Evolutionary conservation across 2,113 vertebrate genomes (phyloP).

Genomic region (Castor canadensis): DNA sequence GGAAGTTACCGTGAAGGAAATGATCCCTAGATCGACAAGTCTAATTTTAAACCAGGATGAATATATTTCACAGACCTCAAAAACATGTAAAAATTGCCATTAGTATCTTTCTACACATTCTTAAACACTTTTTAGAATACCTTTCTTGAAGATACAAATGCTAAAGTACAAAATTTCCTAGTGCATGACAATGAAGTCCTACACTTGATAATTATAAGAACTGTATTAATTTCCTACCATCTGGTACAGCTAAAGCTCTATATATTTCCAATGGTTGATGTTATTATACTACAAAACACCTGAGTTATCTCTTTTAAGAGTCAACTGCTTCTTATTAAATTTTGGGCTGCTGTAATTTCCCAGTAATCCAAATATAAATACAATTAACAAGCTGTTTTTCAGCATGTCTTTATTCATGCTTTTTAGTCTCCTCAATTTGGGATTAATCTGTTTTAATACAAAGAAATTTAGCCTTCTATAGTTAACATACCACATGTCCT

Average conservation of each 20-base stretch:
- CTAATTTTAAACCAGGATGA: constrained; percentile 4
- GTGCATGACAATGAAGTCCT: neutral
- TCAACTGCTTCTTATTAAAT: neutral
- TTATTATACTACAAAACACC: neutral
- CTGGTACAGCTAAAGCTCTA: neutral
- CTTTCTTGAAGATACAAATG: neutral
- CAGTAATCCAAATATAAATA: neutral
- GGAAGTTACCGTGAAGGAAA: neutral
- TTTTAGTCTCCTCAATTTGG: neutral
- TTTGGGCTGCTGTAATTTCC: neutral
- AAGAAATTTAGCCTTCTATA: neutral
- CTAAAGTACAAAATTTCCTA: constrained; percentile 34
- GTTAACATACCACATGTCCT: neutral
- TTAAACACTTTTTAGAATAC: neutral
- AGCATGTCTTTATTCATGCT: neutral
- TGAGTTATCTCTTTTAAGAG: constrained; percentile 19
- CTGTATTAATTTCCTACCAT: neutral
- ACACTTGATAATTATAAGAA: neutral
- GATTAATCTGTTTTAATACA: neutral
- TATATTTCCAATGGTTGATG: neutral
- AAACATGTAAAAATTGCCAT: neutral
- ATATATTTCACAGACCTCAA: neutral
- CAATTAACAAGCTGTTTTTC: neutral
- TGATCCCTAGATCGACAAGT: neutral
- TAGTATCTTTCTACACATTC: neutral